Base-by-base conservation (phyloP, 2,113 vertebrate species). In the Leiothrix lutea region DNA sequence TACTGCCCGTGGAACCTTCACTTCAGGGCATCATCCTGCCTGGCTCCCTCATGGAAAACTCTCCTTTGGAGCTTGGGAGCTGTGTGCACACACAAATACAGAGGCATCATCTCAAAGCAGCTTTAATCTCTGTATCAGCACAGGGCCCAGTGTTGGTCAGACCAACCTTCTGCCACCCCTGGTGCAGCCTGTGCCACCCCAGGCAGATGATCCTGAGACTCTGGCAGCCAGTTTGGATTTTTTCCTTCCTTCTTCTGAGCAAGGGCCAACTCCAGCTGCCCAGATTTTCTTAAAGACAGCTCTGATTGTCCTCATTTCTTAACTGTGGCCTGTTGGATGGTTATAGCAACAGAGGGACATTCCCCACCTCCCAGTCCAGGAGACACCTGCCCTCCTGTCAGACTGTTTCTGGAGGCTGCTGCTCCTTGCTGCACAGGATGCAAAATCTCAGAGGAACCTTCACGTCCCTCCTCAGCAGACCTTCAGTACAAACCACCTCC, bases 1-100 rank as follows among this genome's bases (percentile, higher is more conserved):
- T 0, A 2, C 4, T 14, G 48, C 40, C n/a, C 0, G 0, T 2
- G 28, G n/a, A 29, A 12, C 23, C 0, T 3, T 6, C 22, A 9
- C 14, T 44, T 22, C 4, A 44, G 92, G 77, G 56, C 74, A 77
- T 7, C 57, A 5, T 5, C 58, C 87, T 15, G 15, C 54, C 77
- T 5, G 24, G 51, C 14, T 67, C 44, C 35, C 11, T 0, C 20
- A 4, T 0, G 0, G 38, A 2, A 6, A 58, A 9, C 11, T 6
- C 56, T 45, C 71, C 54, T 29, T 1, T 10, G 8, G 13, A 42
- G 29, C 25, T 2, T 0, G 7, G 71, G 42, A 80, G 64, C 50
- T 42, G 33, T 1, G 25, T 1, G 25, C 3, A 6, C 14, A 5
- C 21, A 15, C 18, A 8, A 50, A 40, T 0, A 22, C 19, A 28